These are phyloP conservation scores for Sus cebifrons DNA, from an alignment of 2,797 vertebrate genomes.

Conservation along the genomic window DNA sequence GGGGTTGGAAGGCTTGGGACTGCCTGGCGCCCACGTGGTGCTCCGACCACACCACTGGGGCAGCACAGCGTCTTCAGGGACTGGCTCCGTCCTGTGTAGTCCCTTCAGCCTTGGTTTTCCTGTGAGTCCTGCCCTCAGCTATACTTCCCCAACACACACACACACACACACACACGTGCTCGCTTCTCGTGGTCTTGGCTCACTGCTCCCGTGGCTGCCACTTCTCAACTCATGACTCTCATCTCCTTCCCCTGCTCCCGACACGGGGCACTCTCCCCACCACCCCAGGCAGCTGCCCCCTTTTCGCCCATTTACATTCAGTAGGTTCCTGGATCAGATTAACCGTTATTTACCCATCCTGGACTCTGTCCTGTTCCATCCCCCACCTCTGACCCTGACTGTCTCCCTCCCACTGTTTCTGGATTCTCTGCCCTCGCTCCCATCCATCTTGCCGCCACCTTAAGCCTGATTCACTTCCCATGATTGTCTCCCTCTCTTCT, in stretches of 20 bases:
- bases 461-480: accelerated
- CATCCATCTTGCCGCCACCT: background rate
- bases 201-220: background rate
- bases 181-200: background rate
- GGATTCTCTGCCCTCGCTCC: background rate
- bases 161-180: accelerated
- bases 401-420: background rate
- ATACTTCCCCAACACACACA: accelerated
- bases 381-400: too few species aligned
- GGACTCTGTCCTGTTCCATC: background rate
- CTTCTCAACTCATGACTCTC: background rate
- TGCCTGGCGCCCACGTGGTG: accelerated
- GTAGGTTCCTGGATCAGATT: background rate
- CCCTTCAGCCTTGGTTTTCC: background rate
- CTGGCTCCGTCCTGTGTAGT: background rate
- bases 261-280: background rate
- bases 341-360: accelerated
- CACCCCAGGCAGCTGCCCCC: background rate
- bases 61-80: too few species aligned
- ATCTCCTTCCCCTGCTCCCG: background rate
- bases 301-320: background rate
- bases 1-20: background rate
- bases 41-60: background rate
- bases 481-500: background rate
- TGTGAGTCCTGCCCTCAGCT: background rate